phyloP scores from a whole-genome alignment of 2,888 invertebrate species.

The Platycheirus albimanus region DNA sequence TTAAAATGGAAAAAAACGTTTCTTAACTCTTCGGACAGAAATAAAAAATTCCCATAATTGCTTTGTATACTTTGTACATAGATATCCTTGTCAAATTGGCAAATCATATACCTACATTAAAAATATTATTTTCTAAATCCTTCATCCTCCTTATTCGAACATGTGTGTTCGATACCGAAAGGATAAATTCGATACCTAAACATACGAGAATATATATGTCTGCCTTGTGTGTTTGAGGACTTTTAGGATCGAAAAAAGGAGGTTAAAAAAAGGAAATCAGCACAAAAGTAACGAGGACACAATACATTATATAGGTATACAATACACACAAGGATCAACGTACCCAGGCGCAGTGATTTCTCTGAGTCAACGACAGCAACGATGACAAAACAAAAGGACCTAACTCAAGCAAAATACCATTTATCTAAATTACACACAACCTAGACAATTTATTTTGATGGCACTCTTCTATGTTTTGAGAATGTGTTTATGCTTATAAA shows the following conservation, averaged over 20 bases:
- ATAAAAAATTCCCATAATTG: conserved; percentile 53
- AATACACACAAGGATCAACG: conserved; percentile 39
- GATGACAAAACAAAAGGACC: conserved; percentile 60
- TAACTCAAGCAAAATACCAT: conserved; percentile 61
- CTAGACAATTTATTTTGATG: conserved; percentile 70
- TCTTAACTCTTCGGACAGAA: neutral
- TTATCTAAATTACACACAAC: conserved; percentile 73
- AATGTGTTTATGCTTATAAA: conserved; percentile 53
- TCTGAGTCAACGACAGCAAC: conserved; percentile 10
- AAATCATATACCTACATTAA: conserved; percentile 50
- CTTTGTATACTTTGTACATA: conserved; percentile 12
- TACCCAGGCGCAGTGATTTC: neutral
- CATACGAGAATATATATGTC: conserved; percentile 16
- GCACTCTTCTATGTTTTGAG: conserved; percentile 44
- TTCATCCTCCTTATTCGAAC: neutral
- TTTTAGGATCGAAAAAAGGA: neutral
- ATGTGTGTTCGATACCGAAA: conserved; percentile 21
- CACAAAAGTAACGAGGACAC: conserved; percentile 5
- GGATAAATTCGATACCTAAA: conserved; percentile 38
- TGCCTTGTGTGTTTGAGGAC: conserved; percentile 12
- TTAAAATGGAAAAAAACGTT: neutral
- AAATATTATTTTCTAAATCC: conserved; percentile 38
- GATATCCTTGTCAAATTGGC: conserved; percentile 67
- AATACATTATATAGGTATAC: too few relatives aligned
- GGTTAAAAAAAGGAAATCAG: conserved; percentile 13